These are phyloP conservation scores for Euura saliciscinereae DNA, from an alignment of 1,140 invertebrate species.

Conservation along the genomic window DNA sequence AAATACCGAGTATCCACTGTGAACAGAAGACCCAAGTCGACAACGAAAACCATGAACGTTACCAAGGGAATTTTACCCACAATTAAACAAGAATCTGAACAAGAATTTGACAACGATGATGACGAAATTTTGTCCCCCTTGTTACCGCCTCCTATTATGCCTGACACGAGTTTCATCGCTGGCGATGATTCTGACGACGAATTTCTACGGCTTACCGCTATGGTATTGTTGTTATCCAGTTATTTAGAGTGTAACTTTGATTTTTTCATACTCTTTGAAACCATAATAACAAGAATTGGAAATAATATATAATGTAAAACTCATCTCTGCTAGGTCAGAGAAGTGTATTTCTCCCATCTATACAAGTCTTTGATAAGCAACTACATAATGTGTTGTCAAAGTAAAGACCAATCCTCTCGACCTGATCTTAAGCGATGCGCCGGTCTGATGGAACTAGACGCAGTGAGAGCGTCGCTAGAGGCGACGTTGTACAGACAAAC, in stretches of 20 bases:
- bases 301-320: slow-evolving; percentile 1
- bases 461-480: slow-evolving; percentile 38
- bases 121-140: slow-evolving; percentile 22
- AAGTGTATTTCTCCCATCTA: slow-evolving; percentile 44
- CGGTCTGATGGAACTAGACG: slow-evolving; percentile 40
- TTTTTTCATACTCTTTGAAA: background rate
- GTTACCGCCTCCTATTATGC: slow-evolving; percentile 34
- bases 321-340: slow-evolving; percentile 32
- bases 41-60: background rate
- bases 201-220: slow-evolving; percentile 39
- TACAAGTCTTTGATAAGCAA: slow-evolving; percentile 43
- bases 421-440: slow-evolving; percentile 37
- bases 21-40: background rate
- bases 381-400: slow-evolving; percentile 36
- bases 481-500: slow-evolving; percentile 39
- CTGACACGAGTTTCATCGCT: slow-evolving; percentile 27
- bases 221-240: slow-evolving; percentile 27
- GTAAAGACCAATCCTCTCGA: slow-evolving; percentile 22
- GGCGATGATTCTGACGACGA: slow-evolving; percentile 29
- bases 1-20: no score
- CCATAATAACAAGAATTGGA: background rate
- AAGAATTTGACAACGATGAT: slow-evolving; percentile 15
- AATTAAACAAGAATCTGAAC: slow-evolving; percentile 14
- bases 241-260: slow-evolving; percentile 2
- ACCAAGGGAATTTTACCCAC: background rate